phyloP scores from a whole-genome alignment of 2,797 vertebrate genomes.

The Glossophaga mutica region DNA sequence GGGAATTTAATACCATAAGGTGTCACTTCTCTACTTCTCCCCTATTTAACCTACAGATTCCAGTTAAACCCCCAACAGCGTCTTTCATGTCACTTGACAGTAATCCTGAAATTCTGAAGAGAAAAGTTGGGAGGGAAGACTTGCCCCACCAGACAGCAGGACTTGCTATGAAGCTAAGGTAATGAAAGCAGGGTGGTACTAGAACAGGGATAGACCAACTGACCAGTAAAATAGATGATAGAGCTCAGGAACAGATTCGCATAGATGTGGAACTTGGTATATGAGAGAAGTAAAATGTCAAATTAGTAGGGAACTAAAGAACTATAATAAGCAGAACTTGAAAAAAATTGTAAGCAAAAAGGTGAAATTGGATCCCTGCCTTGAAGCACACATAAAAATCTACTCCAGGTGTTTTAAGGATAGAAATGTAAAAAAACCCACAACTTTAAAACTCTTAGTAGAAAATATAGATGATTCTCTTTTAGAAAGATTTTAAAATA shows the following conservation, averaged over 20 bases:
- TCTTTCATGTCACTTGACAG: conserved; percentile 7
- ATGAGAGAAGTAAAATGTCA: neutral
- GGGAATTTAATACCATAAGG: neutral
- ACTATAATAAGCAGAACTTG: neutral
- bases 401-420: conserved; percentile 26
- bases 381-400: neutral
- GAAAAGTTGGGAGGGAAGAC: neutral
- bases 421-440: neutral
- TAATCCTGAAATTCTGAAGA: conserved; percentile 11
- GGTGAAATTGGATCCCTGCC: neutral
- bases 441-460: conserved; percentile 35
- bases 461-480: conserved; percentile 23
- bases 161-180: neutral
- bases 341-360: neutral
- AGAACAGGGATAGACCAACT: neutral
- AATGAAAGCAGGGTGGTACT: neutral
- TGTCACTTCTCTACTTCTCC: neutral
- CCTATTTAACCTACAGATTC: neutral
- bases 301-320: neutral
- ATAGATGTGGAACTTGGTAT: neutral
- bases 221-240: neutral
- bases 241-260: neutral
- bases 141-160: neutral
- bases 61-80: neutral
- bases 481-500: conserved; percentile 43